These are phyloP conservation scores for Salvelinus namaycush DNA, from an alignment of 2,113 vertebrate species.

Conservation along the genomic window DNA sequence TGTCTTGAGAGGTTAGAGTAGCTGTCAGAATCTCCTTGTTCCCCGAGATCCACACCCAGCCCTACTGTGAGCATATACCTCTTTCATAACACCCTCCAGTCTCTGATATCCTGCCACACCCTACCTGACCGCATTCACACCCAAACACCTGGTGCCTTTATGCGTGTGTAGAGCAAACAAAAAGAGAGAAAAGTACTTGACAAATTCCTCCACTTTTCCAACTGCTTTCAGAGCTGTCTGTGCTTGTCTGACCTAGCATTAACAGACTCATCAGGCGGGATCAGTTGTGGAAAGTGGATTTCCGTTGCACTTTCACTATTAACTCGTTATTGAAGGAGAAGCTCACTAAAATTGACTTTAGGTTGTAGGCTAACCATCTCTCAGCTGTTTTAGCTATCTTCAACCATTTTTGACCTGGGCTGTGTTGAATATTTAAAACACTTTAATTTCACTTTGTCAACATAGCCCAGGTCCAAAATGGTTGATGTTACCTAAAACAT, in stretches of 20 bases:
- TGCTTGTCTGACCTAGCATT: slow-evolving; percentile 9
- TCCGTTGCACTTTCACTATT: not conserved
- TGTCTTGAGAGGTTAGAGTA: too few species aligned
- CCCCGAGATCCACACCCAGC: not conserved
- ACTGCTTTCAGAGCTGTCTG: slow-evolving; percentile 1
- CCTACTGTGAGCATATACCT: not conserved
- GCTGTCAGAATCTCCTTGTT: not conserved
- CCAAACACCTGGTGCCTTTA: not conserved
- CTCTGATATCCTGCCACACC: not conserved
- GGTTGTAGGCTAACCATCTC: too few species aligned
- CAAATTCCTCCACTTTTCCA: not conserved
- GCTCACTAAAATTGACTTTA: not conserved
- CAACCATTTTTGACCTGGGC: too few species aligned
- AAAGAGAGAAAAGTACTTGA: not conserved
- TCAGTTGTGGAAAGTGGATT: not conserved
- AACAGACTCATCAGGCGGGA: not conserved
- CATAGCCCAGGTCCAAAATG: not conserved
- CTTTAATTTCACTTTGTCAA: not conserved
- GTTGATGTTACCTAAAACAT: not conserved
- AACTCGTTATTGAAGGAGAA: not conserved
- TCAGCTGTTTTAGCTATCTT: too few species aligned
- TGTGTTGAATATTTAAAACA: too few species aligned
- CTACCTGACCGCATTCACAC: not conserved
- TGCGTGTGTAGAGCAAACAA: not conserved
- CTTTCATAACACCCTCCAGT: not conserved